These are phyloP conservation scores for Lathamus discolor DNA, from an alignment of 2,113 vertebrate genomes.

Conservation along the genomic window DNA sequence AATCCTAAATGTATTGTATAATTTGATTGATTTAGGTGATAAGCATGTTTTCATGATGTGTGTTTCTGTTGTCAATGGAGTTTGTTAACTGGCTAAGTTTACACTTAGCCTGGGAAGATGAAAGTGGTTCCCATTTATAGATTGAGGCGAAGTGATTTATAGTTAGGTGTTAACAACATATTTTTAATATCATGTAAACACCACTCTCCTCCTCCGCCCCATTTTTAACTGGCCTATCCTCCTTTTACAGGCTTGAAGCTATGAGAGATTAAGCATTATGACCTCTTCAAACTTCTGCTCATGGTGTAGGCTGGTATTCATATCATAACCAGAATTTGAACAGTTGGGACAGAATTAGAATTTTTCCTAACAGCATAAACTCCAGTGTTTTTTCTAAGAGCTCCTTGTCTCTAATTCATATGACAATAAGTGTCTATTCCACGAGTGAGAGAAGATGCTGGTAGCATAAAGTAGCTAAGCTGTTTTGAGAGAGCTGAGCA, in stretches of 20 bases:
- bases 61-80: not conserved
- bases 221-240: not conserved
- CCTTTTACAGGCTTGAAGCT: not conserved
- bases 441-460: not conserved
- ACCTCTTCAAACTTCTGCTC: not conserved
- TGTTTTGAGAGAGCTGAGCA: not conserved
- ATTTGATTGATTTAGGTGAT: not conserved
- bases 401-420: not conserved
- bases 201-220: rapidly evolving
- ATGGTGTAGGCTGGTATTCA: not conserved
- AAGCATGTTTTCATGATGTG: not conserved
- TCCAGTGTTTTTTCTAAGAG: not conserved
- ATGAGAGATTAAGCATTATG: not conserved
- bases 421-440: not conserved
- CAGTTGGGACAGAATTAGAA: not conserved
- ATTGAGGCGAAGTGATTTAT: not conserved
- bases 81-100: not conserved
- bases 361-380: not conserved
- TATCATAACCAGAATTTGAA: not conserved
- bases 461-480: not conserved
- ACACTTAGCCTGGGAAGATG: not conserved
- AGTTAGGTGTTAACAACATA: not conserved
- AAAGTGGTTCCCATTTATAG: not conserved
- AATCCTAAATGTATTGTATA: not conserved
- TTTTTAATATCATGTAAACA: not conserved